Conservation (phyloP, 2,113 vertebrate species). For the Phalacrocorax pelagicus region DNA sequence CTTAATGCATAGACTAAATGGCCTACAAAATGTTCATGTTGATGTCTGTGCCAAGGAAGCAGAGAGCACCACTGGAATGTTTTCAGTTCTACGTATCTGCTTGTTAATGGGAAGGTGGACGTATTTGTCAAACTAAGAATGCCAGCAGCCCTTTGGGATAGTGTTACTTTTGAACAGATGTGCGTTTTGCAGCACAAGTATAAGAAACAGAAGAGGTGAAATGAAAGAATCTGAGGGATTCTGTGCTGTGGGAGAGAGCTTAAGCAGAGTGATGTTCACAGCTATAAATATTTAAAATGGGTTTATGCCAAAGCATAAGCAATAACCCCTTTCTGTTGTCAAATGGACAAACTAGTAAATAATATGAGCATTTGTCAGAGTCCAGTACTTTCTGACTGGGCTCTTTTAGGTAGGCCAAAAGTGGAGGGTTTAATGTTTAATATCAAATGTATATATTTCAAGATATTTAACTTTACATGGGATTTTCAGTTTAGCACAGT, state of each 20-base stretch:
- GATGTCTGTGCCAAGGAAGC: background rate
- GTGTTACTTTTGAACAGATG: background rate
- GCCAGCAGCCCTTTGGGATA: background rate
- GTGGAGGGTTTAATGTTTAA: background rate
- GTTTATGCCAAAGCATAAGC: background rate
- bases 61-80: background rate
- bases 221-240: background rate
- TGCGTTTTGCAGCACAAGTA: background rate
- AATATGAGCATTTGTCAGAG: background rate
- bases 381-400: background rate
- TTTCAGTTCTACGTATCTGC: background rate
- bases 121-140: background rate
- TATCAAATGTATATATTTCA: background rate
- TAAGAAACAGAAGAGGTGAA: background rate
- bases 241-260: background rate
- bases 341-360: background rate
- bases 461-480: background rate
- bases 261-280: background rate
- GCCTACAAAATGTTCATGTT: background rate
- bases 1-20: background rate
- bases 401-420: background rate
- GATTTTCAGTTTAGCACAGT: background rate
- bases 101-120: background rate
- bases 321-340: background rate
- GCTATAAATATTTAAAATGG: background rate